Evolutionary conservation across 1,140 invertebrate genomes (phyloP), one percentile per base, ranked within the genome.

Genomic region (Lerema accius): DNA sequence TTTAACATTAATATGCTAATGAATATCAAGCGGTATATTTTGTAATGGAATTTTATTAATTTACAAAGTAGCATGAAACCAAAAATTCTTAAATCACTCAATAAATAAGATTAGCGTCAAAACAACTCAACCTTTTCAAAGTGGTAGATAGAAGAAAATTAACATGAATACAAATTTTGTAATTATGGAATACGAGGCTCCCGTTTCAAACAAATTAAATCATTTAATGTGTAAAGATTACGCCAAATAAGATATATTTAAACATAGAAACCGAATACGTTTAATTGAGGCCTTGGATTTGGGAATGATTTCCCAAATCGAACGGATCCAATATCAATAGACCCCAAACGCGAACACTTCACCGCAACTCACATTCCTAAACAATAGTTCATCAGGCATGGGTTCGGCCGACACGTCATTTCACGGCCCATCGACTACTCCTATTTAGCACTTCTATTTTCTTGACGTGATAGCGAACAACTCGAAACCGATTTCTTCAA

Each of bases 371-470:
- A 55, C 66, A 72, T 75, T 71, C 68, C 78, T 80, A 82, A 79
- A 87, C 79, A 86, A 82, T 85, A 82, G 74, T 82, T 85, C 78
- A 82, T 89, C 81, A 85, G 81, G 73, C 78, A 66, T 67, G 65
- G 72, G 60, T 69, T 71, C 66, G 59, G 60, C 70, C 76, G 80
- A 83, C 79, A 78, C 77, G 75, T 86, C 79, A 85, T 87, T 87
- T 87, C 84, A 89, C 80, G 84, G 77, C 45, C 75, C 73, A 80
- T 84, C 78, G 67, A 67, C 50, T 72, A 65, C 59, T 79, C 78
- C 79, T 82, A 82, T 86, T 89, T 84, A 86, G 78, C 78, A 78
- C 73, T 77, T 78, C 76, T 68, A 79, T 82, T 84, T 85, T 79
- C 78, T 82, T 80, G 67, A 71, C 73, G 67, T 73, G 73, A 67